phyloP scores from a whole-genome alignment of 2,113 vertebrate species.

The Ictalurus punctatus region DNA sequence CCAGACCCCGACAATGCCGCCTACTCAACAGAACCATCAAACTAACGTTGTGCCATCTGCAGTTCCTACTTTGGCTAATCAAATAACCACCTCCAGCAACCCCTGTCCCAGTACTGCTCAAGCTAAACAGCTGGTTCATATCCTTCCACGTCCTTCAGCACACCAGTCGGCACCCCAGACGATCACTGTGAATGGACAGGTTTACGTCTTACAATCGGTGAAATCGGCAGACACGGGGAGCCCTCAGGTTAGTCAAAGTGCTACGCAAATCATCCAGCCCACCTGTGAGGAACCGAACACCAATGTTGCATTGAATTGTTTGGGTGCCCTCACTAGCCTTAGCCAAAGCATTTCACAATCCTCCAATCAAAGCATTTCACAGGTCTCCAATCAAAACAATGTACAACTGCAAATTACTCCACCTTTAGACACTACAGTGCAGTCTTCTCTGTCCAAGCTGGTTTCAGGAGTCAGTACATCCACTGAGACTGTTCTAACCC shows the following conservation, averaged over 20 bases:
- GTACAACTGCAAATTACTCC: constrained; percentile 71
- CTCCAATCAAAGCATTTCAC: constrained; percentile 81
- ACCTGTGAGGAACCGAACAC: constrained; percentile 91
- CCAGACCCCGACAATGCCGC: constrained; percentile 86
- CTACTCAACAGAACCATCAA: constrained; percentile 74
- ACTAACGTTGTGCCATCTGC: constrained; percentile 78
- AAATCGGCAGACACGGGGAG: constrained; percentile 83
- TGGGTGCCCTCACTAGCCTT: constrained; percentile 93
- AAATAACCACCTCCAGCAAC: constrained; percentile 69
- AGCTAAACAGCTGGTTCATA: constrained; percentile 93
- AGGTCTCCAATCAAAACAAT: constrained; percentile 57
- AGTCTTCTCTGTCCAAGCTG: constrained; percentile 56
- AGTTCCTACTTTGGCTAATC: constrained; percentile 71
- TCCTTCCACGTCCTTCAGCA: constrained; percentile 84
- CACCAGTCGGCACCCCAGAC: constrained; percentile 90
- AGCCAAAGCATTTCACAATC: constrained; percentile 96
- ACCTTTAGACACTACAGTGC: constrained; percentile 67
- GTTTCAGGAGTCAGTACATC: constrained; percentile 50
- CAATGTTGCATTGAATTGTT: constrained; percentile 91
- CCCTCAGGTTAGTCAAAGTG: constrained; percentile 74
- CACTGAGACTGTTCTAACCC: constrained; percentile 48
- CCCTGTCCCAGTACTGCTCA: constrained; percentile 77
- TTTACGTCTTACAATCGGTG: constrained; percentile 92
- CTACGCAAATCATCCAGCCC: constrained; percentile 93
- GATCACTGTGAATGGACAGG: constrained; percentile 93